Conservation (phyloP, 2,113 vertebrate species). For the Cairina moschata region DNA sequence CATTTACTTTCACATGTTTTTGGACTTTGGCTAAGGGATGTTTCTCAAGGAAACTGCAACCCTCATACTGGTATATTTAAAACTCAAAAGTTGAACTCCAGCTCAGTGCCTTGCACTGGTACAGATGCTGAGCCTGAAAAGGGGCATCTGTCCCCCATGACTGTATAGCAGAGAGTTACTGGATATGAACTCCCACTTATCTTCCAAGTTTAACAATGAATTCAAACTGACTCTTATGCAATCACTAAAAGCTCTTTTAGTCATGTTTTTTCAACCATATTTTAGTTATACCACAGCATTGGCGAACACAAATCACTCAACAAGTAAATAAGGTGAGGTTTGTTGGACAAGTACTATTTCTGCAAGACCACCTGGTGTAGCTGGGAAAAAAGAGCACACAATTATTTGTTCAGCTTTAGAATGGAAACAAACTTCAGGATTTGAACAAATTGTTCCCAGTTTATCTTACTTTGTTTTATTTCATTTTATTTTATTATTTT, state of each 20-base stretch:
- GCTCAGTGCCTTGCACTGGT: neutral
- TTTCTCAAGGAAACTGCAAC: neutral
- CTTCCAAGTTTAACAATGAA: neutral
- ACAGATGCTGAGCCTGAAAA: rapidly evolving
- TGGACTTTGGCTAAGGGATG: neutral
- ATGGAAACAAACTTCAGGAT: neutral
- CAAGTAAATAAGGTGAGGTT: neutral
- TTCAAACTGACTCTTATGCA: neutral
- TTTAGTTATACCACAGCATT: neutral
- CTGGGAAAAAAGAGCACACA: neutral
- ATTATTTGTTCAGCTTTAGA: neutral
- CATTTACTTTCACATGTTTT: neutral
- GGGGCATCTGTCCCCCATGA: neutral
- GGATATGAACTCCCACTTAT: neutral
- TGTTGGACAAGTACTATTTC: neutral
- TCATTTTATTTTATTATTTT: neutral
- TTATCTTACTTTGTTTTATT: neutral
- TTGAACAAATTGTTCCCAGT: neutral
- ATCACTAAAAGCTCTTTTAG: neutral
- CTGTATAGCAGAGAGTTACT: neutral
- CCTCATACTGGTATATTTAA: neutral
- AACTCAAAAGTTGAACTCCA: neutral
- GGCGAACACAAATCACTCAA: neutral
- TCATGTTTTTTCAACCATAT: neutral
- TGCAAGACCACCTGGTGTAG: neutral